Base-by-base conservation (phyloP, 2,113 vertebrate species). In the Percopsis transmontana region DNA sequence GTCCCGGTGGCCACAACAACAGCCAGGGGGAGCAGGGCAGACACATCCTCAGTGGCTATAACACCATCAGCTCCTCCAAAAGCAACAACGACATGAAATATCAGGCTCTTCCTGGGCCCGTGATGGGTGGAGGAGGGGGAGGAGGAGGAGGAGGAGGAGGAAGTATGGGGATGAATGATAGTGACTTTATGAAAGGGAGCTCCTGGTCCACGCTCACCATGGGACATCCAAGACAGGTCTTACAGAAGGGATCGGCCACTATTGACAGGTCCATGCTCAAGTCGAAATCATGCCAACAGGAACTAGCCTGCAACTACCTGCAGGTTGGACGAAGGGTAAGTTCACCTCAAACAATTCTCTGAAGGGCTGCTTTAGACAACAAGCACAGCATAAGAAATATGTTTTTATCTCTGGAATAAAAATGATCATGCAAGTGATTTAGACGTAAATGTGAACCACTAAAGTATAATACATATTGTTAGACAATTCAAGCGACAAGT, bases 201-300 rank as follows among this genome's bases (percentile, higher is more conserved):
- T 96, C 97, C 80, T 99, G 97, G 97, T 98, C 97, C 70, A 94
- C 97, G 0, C 87, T 99, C 74, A 99, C 95, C 0, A 94, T 99
- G 89, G 97, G 96, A 71, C 95, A 98, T 40, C 94, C 94, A 45
- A 94, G 95, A 12, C 96, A 96, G 66, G 86, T 97, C 78, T 94
- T 95, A 83, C 97, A 96, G 83, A 98, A 97, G 84, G 95, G 96
- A 66, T 97, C 97, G 0, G 94, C 96, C 72, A 99, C 97, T 9
- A 94, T 99, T 19, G 97, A 99, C 82, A 95, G 95, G 84, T 95
- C 96, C 66, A 91, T 99, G 90, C 93, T 99, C 56, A 98, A 98
- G 83, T 99, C 97, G 81, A 99, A 96, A 88, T 99, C 97, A 72
- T 97, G 95, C 90, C 96, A 98, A 72, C 97, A 96, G 81, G 96